phyloP scores from a whole-genome alignment of 2,888 invertebrate genomes.

The Phania funesta region DNA sequence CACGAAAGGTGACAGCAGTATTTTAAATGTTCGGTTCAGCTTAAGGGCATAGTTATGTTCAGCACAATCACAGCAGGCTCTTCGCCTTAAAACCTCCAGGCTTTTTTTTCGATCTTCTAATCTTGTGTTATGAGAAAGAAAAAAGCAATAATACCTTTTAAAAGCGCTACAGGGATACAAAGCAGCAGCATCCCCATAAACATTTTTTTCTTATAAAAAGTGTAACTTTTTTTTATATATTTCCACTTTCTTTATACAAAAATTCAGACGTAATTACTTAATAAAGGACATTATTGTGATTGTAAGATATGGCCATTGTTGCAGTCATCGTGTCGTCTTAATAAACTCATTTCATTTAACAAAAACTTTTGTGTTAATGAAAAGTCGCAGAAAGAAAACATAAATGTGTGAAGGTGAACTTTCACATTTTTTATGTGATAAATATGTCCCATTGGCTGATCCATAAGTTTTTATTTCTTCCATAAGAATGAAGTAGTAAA shows the following conservation, averaged over 20 bases:
- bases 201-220: constrained; percentile 57
- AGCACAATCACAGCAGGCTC: constrained; percentile 58
- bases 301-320: constrained; percentile 69
- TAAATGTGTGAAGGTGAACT: constrained; percentile 75
- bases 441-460: constrained; percentile 64
- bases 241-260: constrained; percentile 62
- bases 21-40: constrained; percentile 13
- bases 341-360: constrained; percentile 72
- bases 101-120: too few species aligned
- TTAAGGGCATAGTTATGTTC: constrained; percentile 64
- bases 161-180: constrained; percentile 52
- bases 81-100: constrained; percentile 18
- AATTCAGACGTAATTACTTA: constrained; percentile 28
- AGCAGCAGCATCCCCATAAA: constrained; percentile 47
- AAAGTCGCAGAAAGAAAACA: constrained; percentile 57
- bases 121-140: constrained; percentile 23
- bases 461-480: constrained; percentile 52
- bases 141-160: constrained; percentile 53
- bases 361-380: constrained; percentile 75
- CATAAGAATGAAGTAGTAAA: constrained; percentile 42
- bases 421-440: constrained; percentile 50
- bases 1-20: constrained; percentile 28
- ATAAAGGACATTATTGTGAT: constrained; percentile 59
- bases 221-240: constrained; percentile 45
- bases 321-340: constrained; percentile 69